These are phyloP conservation scores for Rousettus madagascariensis DNA, from an alignment of 2,797 vertebrate genomes.

Conservation along the genomic window DNA sequence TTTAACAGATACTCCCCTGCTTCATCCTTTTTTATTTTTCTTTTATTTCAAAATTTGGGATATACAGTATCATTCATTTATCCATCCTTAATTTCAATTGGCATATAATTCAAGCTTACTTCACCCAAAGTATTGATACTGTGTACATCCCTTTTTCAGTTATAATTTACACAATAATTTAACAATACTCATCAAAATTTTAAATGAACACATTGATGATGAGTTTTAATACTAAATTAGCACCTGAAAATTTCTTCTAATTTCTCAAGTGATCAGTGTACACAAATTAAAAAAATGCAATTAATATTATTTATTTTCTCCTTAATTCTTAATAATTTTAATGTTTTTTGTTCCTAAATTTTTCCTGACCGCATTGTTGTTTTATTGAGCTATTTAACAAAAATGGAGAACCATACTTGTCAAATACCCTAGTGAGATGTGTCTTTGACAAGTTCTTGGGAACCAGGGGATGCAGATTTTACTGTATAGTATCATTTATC, in stretches of 20 bases:
- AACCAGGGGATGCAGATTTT: background rate
- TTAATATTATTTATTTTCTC: constrained; percentile 65
- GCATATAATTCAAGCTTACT: constrained; percentile 79
- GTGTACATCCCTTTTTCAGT: constrained; percentile 74
- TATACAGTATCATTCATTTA: constrained; percentile 82
- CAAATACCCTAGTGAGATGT: background rate
- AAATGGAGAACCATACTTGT: background rate
- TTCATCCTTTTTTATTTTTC: constrained; percentile 85
- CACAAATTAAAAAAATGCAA: constrained; percentile 27
- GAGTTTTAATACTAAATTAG: constrained; percentile 60
- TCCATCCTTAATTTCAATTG: constrained; percentile 78
- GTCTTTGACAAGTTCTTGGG: constrained; percentile 38
- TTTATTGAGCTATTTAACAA: constrained; percentile 48
- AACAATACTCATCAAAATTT: constrained; percentile 59
- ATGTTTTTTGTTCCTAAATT: constrained; percentile 63
- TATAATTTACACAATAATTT: constrained; percentile 75
- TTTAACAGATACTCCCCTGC: constrained; percentile 89
- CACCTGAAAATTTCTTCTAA: constrained; percentile 60
- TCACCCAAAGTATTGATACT: constrained; percentile 77
- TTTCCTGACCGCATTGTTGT: constrained; percentile 56
- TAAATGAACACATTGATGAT: constrained; percentile 62
- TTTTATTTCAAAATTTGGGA: constrained; percentile 84
- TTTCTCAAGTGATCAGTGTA: constrained; percentile 59
- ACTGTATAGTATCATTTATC: background rate
- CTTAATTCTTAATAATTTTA: constrained; percentile 74